Evolutionary conservation across 2,113 vertebrate species (phyloP), one percentile per base, ranked within the genome.

Genomic region (Dissostichus mawsoni): DNA sequence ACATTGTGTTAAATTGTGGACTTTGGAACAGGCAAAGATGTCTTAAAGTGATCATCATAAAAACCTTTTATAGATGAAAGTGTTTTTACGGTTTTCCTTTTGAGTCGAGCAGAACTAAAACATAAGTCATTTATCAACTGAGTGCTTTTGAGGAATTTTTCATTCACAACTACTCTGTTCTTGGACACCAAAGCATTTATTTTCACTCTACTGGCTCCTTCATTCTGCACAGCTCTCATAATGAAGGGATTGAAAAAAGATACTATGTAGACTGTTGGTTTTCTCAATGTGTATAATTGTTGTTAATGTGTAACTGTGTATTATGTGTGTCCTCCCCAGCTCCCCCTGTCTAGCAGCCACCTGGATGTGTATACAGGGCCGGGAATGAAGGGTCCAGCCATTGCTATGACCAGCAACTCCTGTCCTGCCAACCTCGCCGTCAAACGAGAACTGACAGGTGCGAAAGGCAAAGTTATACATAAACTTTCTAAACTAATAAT

Each of bases 321-420:
- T 74, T 84, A 16, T 91, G 44, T 84, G 33, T 76, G 78, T 78
- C 47, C 20, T 78, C 76, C 78, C 0, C 94, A 99, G 98, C 96
- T 99, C 76, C 98, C 98, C 0, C 94, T 99, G 90, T 98, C 98
- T 85, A 98, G 96, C 93, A 99, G 98, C 70, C 98, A 99, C 90
- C 94, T 99, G 94, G 98, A 98, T 1, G 97, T 98, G 80, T 99
- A 99, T 78, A 95, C 96, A 0, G 95, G 96, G 16, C 97, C 97
- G 18, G 97, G 97, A 65, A 96, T 98, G 95, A 95, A 97, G 0
- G 96, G 96, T 33, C 96, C 96, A 9, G 82, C 96, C 33, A 95
- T 99, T 0, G 96, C 96, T 2, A 97, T 98, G 95, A 98, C 98
- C 84, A 99, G 98, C 91, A 98, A 97, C 94, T 99, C 98, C 90